phyloP scores from a whole-genome alignment of 2,113 vertebrate genomes.

The Zosterops japonicus region DNA sequence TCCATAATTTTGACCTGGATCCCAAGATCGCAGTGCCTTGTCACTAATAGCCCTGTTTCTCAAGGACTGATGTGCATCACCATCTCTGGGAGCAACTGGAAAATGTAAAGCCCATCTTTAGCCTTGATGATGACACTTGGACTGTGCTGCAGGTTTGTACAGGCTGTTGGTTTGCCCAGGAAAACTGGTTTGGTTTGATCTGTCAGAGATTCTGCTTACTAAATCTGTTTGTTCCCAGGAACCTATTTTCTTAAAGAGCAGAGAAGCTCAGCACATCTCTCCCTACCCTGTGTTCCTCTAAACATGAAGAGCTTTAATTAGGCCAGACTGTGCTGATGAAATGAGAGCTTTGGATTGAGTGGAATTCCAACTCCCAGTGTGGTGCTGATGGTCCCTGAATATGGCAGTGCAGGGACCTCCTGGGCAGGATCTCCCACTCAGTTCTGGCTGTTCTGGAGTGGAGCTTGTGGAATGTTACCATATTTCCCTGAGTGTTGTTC shows the following conservation, averaged over 20 bases:
- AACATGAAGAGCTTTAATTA: neutral
- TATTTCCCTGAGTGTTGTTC: neutral
- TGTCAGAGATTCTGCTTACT: slow-evolving; percentile 25
- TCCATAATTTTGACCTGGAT: neutral
- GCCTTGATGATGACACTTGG: neutral
- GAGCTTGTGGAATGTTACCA: neutral
- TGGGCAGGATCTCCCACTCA: neutral
- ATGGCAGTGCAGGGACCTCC: too few relatives aligned
- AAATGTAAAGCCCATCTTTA: neutral
- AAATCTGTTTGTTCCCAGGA: slow-evolving; percentile 58
- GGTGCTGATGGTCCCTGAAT: neutral
- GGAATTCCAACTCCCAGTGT: neutral
- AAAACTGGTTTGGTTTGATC: slow-evolving; percentile 58
- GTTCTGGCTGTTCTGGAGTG: neutral
- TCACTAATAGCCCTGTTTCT: neutral
- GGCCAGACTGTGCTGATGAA: neutral
- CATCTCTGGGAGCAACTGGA: neutral
- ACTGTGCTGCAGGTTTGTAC: neutral
- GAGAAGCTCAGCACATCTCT: neutral
- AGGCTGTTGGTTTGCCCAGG: slow-evolving; percentile 27
- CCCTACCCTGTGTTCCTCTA: neutral
- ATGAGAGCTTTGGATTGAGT: neutral
- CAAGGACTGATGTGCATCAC: neutral
- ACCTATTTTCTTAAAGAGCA: slow-evolving; percentile 7
- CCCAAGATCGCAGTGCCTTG: neutral